A percentile compares a stretch with the other conserved stretches of the same genome.
Evolutionary conservation across 2,888 invertebrate genomes (phyloP).

Genomic region (Nasonovia ribisnigri): DNA sequence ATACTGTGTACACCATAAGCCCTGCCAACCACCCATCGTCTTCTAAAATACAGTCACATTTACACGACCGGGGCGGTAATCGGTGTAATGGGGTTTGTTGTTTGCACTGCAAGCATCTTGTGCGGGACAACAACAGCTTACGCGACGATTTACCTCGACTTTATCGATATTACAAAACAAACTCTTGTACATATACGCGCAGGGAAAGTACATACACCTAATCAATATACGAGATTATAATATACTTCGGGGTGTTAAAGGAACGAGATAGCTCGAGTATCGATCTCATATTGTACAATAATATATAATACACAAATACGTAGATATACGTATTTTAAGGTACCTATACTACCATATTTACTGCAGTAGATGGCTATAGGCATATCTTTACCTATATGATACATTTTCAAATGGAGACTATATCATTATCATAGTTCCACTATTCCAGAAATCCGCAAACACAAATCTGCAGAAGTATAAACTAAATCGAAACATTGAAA

Average conservation of each 20-base stretch:
- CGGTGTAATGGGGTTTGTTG: slow-evolving; percentile 3
- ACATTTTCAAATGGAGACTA: background rate
- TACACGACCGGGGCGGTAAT: background rate
- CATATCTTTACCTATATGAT: too few species aligned
- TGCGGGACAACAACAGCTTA: background rate
- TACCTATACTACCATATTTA: background rate
- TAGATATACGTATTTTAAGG: background rate
- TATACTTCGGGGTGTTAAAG: background rate
- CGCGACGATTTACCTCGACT: background rate
- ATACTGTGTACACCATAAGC: background rate
- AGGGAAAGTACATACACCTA: background rate
- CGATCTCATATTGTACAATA: background rate
- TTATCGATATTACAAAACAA: slow-evolving; percentile 7
- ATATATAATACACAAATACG: background rate
- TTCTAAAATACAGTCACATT: background rate
- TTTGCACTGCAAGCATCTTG: background rate
- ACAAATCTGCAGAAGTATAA: background rate
- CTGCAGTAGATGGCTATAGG: too few species aligned
- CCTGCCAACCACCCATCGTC: background rate
- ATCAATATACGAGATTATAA: background rate
- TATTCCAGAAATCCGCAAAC: background rate
- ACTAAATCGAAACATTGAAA: background rate
- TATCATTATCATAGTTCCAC: background rate
- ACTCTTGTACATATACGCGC: background rate
- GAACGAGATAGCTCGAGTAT: background rate